Percentiles rank a stretch among this genome's conserved stretches.
phyloP scores from a whole-genome alignment of 1,140 invertebrate genomes.

The Atta cephalotes region DNA sequence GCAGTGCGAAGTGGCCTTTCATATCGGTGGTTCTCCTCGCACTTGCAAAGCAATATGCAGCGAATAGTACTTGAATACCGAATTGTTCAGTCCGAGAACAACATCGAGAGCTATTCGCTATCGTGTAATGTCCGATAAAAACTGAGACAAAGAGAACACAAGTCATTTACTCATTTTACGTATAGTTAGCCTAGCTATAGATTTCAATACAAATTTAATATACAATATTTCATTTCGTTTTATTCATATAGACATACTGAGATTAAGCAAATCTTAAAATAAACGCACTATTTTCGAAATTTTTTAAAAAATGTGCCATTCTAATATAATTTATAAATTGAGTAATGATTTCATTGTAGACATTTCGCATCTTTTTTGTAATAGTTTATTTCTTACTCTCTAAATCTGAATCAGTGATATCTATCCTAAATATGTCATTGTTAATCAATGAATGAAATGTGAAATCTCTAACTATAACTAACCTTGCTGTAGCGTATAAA shows the following conservation, averaged over 20 bases:
- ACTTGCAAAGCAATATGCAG: constrained; percentile 23
- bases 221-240: not conserved
- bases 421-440: no score
- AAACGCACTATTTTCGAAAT: not conserved
- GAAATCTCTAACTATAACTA: no score
- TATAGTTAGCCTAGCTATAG: not conserved
- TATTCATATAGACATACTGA: not conserved
- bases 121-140: constrained; percentile 19
- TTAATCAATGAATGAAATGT: no score
- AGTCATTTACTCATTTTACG: constrained; percentile 11
- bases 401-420: no score
- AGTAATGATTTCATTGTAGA: not conserved
- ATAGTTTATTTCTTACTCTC: not conserved
- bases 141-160: constrained; percentile 30
- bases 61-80: constrained; percentile 44
- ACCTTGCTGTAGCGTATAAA: no score
- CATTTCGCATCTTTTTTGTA: not conserved
- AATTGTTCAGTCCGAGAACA: constrained; percentile 43
- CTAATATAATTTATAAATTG: not conserved
- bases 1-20: constrained; percentile 41
- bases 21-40: constrained; percentile 3
- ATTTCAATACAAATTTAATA: not conserved
- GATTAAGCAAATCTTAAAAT: not conserved
- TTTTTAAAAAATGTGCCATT: not conserved
- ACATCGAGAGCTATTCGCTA: constrained; percentile 18